Evolutionary conservation across 2,797 vertebrate genomes (phyloP), one percentile per base, ranked within the genome.

Genomic region (Enteromius trimaculatus): DNA sequence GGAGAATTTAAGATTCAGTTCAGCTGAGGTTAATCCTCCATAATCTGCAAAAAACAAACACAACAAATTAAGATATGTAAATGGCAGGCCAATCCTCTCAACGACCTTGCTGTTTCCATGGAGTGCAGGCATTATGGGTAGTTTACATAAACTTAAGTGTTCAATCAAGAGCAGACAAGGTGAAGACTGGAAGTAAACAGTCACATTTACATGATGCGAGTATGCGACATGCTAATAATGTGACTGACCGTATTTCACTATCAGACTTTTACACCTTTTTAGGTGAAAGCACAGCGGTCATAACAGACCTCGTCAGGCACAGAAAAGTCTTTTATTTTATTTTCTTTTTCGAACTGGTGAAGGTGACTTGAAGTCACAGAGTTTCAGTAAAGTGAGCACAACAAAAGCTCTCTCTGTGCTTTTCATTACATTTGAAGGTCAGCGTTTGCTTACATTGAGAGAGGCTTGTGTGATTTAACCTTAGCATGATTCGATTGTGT

Each of bases 21-120:
- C 49, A 79, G 49, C 17, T 14, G 19, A 62, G 49, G 80, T 65
- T 87, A 88, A 88, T 90, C 81, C 81, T 39, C n/a, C 75, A 69
- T 83, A 87, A 87, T 85, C 86, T 66, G 29, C 80, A 64, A 44
- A 78, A 86, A 86, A 86, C 82, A 81, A 89, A 86, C 55, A 86
- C 85, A 60, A 53, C 55, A 83, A 87, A 89, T 82, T 49, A 82
- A 77, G 64, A 85, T 76, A 86, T 83, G 82, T 77, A 86, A 82
- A 84, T 72, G 47, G 21, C 39, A 82, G 37, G 72, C 44, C 34
- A 37, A 34, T 69, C 84, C 78, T 78, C 64, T 60, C 53, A 58
- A 29, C 0, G 62, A 75, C 77, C 62, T 76, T 37, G 49, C 31
- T 26, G 72, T 81, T 89, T 65, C 88, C 83, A 74, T 83, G 47